Percentiles rank a stretch among this genome's conserved stretches.
These are phyloP conservation scores for Enteromius treurensis DNA, from an alignment of 2,797 vertebrate species.

Conservation along the genomic window DNA sequence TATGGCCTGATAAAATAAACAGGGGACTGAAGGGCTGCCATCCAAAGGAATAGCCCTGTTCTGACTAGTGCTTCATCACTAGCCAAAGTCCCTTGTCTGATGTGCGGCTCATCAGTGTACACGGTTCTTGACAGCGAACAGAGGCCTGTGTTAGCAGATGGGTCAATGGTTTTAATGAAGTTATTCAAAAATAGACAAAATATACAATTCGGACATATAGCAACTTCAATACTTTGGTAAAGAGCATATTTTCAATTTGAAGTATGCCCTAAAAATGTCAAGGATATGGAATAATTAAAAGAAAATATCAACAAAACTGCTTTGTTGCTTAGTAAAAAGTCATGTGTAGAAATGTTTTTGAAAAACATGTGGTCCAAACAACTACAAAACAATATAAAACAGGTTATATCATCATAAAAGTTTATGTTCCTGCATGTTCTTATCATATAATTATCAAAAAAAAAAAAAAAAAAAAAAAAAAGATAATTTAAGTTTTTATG, in stretches of 20 bases:
- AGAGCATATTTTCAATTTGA: not conserved
- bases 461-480: not conserved
- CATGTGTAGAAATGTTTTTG: not conserved
- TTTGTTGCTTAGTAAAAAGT: not conserved
- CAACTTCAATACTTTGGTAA: not conserved
- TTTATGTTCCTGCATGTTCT: not conserved
- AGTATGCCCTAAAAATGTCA: not conserved
- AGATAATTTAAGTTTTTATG: not conserved
- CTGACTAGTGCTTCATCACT: conserved; percentile 67
- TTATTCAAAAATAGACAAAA: not conserved
- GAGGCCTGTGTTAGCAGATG: not conserved
- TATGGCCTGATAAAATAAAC: conserved; percentile 71
- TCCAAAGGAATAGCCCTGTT: conserved; percentile 48
- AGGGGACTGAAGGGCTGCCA: conserved; percentile 60
- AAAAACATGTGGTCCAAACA: not conserved
- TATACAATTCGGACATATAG: not conserved
- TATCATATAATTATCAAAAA: not conserved
- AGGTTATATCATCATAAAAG: not conserved
- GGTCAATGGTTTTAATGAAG: not conserved
- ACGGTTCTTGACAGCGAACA: conserved; percentile 40
- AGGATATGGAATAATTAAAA: not conserved
- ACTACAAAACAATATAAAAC: not conserved
- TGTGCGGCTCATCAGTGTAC: conserved; percentile 55
- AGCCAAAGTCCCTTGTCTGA: conserved; percentile 50
- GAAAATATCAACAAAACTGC: not conserved